Evolutionary conservation across 2,113 vertebrate species (phyloP).

Genomic region (Semnornis frantzii): DNA sequence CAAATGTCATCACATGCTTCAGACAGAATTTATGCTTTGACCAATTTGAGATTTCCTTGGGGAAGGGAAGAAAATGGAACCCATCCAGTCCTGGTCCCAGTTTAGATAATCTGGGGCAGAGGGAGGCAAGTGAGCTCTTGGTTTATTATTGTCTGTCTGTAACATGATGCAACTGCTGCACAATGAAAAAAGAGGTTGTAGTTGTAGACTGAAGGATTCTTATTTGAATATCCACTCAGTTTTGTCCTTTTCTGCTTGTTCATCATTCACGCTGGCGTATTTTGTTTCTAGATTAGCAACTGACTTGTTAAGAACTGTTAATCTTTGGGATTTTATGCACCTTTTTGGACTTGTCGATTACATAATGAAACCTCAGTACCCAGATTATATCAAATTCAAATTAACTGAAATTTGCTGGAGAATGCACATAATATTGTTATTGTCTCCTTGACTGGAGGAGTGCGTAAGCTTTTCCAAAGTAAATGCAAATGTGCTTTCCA

Average conservation of each 20-base stretch:
- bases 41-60: not conserved
- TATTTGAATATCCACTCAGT: not conserved
- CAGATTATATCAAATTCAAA: not conserved
- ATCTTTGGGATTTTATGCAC: not conserved
- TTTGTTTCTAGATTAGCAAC: not conserved
- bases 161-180: not conserved
- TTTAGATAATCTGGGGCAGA: not conserved
- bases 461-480: not conserved
- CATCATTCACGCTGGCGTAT: not conserved
- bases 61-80: not conserved
- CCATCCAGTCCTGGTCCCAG: not conserved
- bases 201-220: not conserved
- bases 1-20: not conserved
- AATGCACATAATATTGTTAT: not conserved
- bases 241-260: not conserved
- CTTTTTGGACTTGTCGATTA: not conserved
- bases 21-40: not conserved
- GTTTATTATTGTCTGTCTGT: not conserved
- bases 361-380: not conserved
- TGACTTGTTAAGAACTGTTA: not conserved
- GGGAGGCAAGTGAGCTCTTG: not conserved
- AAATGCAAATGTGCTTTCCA: constrained; percentile 1
- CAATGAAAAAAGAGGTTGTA: not conserved
- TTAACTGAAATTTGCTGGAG: not conserved
- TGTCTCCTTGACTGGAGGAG: not conserved